Evolutionary conservation across 2,888 invertebrate species (phyloP).

Genomic region (Phyto melanocephala): DNA sequence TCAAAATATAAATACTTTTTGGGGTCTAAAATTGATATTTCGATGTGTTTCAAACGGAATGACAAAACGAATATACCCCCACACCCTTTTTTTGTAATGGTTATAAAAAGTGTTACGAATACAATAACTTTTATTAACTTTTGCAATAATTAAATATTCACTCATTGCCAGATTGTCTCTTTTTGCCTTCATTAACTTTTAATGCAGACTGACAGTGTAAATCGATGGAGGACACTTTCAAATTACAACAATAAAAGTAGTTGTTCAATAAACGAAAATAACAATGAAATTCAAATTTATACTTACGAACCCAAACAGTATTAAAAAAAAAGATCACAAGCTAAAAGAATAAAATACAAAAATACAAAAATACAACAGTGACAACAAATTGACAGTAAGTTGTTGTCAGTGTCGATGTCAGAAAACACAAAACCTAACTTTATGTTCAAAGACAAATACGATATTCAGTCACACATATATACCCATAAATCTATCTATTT

Average conservation of each 20-base stretch:
- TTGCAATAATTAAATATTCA: too few species aligned
- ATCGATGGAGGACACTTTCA: neutral
- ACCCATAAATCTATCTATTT: neutral
- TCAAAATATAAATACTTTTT: too few species aligned
- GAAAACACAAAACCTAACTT: neutral
- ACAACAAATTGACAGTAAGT: slow-evolving; percentile 58
- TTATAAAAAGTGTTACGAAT: too few species aligned
- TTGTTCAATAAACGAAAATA: neutral
- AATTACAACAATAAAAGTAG: slow-evolving; percentile 12
- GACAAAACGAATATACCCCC: too few species aligned
- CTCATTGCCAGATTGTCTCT: too few species aligned
- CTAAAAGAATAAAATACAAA: neutral
- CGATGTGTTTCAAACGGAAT: too few species aligned
- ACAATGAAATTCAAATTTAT: neutral
- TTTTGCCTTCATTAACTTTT: neutral
- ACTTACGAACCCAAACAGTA: neutral
- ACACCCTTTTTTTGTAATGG: too few species aligned
- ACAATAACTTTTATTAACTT: too few species aligned
- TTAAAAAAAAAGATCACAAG: neutral
- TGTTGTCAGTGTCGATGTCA: slow-evolving; percentile 54
- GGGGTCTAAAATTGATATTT: too few species aligned
- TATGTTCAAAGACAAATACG: neutral
- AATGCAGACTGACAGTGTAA: neutral
- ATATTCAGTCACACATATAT: neutral
- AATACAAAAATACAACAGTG: slow-evolving; percentile 33